Base-by-base conservation (phyloP, 2,113 vertebrate genomes). In the Vulpes vulpes region DNA sequence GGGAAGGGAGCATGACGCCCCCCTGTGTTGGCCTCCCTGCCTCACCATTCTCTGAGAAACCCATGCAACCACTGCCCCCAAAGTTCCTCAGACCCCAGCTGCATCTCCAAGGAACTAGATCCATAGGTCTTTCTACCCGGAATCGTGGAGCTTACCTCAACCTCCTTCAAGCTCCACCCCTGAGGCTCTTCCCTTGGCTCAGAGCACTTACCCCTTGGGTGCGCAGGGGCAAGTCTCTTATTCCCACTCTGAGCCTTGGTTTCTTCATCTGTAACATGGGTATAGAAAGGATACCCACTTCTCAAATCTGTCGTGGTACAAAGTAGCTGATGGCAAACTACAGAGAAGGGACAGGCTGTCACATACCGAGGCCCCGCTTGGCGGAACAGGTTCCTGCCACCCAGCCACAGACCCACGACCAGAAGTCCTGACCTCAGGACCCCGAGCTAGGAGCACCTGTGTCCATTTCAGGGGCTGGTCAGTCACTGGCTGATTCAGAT, bases 111-210 rank as follows among this genome's bases (percentile, higher is more conserved):
- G 35, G 10, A 60, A 30, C 78, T 81, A 49, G 79, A 49, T 59
- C 49, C 9, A 59, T 38, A 97, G 43, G 19, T 8, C 1, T 25
- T 49, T n/a, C 64, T 22, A 62, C 20, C 69, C 12, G 16, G 73
- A 96, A 89, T 64, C 32, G 4, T 78, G 3, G 2, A 49, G 71
- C 0, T 0, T 2, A 35, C 51, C 12, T 25, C 51, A 35, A 49
- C 22, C 22, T 35, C 25, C 15, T 22, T n/a, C 9, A 1, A 93
- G 12, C 88, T 38, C 76, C 71, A 57, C 76, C n/a, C 30, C 49
- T 64, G 4, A 57, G 38, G 23, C 19, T 6, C 32, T 19, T 49
- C 25, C 53, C 8, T 35, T 6, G 11, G 23, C 20, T 64, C 32
- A 3, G 6, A 35, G 51, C 35, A 2, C 25, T 5, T 19, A 8